Evolutionary conservation across 2,888 invertebrate genomes (phyloP).

Genomic region (Baronia brevicornis): DNA sequence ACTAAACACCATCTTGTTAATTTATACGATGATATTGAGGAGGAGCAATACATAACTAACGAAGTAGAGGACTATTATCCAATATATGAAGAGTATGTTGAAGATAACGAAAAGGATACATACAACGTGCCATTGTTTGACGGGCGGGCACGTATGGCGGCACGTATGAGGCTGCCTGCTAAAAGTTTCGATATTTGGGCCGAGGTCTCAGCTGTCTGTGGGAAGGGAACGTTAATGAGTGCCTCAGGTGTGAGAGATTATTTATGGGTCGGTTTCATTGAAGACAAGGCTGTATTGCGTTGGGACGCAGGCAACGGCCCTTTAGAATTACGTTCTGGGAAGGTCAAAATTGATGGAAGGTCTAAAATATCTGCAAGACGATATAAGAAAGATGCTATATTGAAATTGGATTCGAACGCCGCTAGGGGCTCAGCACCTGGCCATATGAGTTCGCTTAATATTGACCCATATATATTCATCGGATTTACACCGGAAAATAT

Average conservation of each 20-base stretch:
- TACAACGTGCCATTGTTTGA: slow-evolving; percentile 61
- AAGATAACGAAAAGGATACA: slow-evolving; percentile 40
- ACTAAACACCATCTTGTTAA: slow-evolving; percentile 23
- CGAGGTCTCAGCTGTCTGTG: slow-evolving; percentile 60
- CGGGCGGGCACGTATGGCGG: slow-evolving; percentile 51
- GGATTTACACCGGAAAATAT: slow-evolving; percentile 60
- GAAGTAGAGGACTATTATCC: slow-evolving; percentile 47
- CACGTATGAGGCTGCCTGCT: slow-evolving; percentile 52
- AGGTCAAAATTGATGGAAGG: slow-evolving; percentile 48
- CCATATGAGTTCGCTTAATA: slow-evolving; percentile 58
- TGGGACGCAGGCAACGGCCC: slow-evolving; percentile 65
- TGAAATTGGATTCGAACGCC: slow-evolving; percentile 48
- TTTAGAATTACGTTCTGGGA: slow-evolving; percentile 50
- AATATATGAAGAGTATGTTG: slow-evolving; percentile 42
- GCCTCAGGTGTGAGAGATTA: slow-evolving; percentile 61
- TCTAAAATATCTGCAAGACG: slow-evolving; percentile 56
- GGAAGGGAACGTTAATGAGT: slow-evolving; percentile 53
- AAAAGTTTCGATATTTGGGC: slow-evolving; percentile 67
- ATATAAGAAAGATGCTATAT: slow-evolving; percentile 60
- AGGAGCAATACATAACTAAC: slow-evolving; percentile 36
- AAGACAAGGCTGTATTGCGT: slow-evolving; percentile 49
- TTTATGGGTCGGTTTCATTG: slow-evolving; percentile 61
- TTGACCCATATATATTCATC: slow-evolving; percentile 57
- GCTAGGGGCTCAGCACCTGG: slow-evolving; percentile 55
- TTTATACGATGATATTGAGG: slow-evolving; percentile 30